Evolutionary conservation across 1,140 invertebrate genomes (phyloP).

Genomic region (Aradophagus sp.): DNA sequence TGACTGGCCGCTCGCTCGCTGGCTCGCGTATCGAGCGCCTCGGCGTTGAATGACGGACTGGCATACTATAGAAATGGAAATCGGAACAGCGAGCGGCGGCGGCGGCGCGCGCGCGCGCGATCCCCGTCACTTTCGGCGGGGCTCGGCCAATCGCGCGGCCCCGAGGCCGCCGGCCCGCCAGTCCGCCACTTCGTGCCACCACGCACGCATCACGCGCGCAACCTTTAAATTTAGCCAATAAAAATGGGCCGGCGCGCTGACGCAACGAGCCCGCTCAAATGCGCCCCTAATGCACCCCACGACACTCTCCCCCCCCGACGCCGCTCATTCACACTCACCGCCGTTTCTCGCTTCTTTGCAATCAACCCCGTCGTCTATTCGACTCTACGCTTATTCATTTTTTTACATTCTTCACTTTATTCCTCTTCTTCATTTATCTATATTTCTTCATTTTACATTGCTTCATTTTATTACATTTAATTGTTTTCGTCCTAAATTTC

Average conservation of each 20-base stretch:
- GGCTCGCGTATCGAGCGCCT: constrained; percentile 38
- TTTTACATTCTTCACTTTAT: too few species aligned
- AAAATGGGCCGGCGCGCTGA: constrained; percentile 51
- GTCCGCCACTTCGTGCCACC: constrained; percentile 7
- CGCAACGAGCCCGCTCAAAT: constrained; percentile 42
- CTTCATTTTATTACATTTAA: too few species aligned
- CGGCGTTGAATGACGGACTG: constrained; percentile 51
- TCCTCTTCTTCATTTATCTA: too few species aligned
- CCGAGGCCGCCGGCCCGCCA: not conserved
- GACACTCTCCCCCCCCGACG: too few species aligned
- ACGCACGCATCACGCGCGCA: constrained; percentile 39
- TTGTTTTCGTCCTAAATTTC: too few species aligned
- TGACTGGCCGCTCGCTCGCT: too few species aligned
- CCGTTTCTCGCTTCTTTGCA: too few species aligned
- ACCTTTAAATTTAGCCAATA: constrained; percentile 55
- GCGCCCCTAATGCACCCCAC: too few species aligned
- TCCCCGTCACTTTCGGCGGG: constrained; percentile 50
- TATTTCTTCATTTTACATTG: too few species aligned
- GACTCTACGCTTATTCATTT: too few species aligned
- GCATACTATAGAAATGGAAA: constrained; percentile 56
- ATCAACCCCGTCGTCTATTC: too few species aligned
- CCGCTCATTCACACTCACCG: too few species aligned
- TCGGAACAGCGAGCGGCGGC: constrained; percentile 53
- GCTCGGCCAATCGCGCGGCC: constrained; percentile 42
- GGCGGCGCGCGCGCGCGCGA: constrained; percentile 21